Conservation (phyloP, 2,113 vertebrate species). For the Erinaceus europaeus region DNA sequence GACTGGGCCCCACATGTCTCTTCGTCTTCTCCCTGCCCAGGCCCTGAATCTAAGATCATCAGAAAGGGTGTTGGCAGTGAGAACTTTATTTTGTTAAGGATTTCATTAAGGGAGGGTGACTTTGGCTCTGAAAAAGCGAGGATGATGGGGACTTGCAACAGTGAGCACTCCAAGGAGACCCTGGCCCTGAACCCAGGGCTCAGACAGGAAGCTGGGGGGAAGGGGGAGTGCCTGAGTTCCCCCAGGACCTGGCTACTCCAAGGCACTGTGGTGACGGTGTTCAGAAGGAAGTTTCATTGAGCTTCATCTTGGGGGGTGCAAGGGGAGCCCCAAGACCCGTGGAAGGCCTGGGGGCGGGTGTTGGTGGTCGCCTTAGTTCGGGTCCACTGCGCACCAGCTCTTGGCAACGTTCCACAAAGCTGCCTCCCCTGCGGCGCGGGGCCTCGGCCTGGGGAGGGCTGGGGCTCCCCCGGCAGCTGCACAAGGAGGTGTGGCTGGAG, state of each 20-base stretch:
- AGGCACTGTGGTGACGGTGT: conserved; percentile 45
- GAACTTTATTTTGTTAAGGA: too few species aligned
- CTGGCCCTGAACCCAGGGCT: conserved; percentile 55
- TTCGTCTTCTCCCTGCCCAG: neutral
- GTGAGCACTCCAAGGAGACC: neutral
- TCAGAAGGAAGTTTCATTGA: conserved; percentile 93
- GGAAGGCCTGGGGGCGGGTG: conserved; percentile 58
- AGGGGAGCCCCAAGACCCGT: conserved; percentile 24
- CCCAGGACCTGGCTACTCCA: neutral
- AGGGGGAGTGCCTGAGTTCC: neutral
- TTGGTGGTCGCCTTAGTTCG: conserved; percentile 5
- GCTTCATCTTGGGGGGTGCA: conserved; percentile 81
- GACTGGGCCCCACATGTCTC: neutral
- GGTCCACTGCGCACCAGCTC: conserved; percentile 82
- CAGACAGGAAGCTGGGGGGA: neutral
- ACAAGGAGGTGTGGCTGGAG: conserved; percentile 51
- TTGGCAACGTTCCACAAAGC: conserved; percentile 91
- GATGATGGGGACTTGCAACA: neutral
- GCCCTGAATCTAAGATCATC: neutral
- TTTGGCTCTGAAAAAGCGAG: conserved; percentile 43
- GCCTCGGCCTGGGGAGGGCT: conserved; percentile 41
- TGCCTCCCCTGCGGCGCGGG: conserved; percentile 78
- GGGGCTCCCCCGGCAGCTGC: conserved; percentile 56
- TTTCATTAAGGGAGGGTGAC: conserved; percentile 17
- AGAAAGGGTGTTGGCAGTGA: conserved; percentile 49